Evolutionary conservation across 1,140 invertebrate species (phyloP), one percentile per base, ranked within the genome.

Genomic region (Drosophila seguyi): DNA sequence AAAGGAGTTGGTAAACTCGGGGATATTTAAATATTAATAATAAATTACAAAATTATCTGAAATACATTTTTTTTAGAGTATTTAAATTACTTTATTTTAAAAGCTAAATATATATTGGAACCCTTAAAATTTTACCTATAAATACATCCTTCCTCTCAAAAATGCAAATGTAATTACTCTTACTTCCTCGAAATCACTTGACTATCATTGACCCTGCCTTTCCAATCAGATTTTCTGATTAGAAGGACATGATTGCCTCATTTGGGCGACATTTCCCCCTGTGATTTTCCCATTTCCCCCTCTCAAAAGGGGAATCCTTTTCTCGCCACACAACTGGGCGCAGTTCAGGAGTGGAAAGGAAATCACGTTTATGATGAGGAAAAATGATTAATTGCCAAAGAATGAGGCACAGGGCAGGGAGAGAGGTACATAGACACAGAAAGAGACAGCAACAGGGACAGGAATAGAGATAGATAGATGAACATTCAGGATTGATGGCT

Each of bases 351-450:
- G 62, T 55, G 69, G 62, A 79, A 83, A 90, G 88, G 72, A 87
- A 87, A 87, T 87, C 84, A 87, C 84, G 84, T 87, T 87, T 87
- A 87, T 87, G 84, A 88, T 87, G 84, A 87, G 85, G 72, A 80
- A 76, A 81, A 87, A 87, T 87, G 84, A 87, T 87, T 87, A 87
- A 87, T 87, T 87, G 82, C 84, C 84, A 87, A 87, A 90, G 80
- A 88, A 87, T 87, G 84, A 87, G 84, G 84, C 83, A 88, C 39
- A 76, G 42, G 34, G 42, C 41, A 48, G 50, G 38, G 25, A 72
- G 50, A 73, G 60, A 39, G 41, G 58, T 34, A 50, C 47, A 59
- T 10, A 50, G 7, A 39, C n/a, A 50, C 10, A 2, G 11, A 44
- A 1, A 39, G 52, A 36, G 31, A 53, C 38, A 42, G 25, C 18